phyloP scores from a whole-genome alignment of 2,888 invertebrate species.

The Drosophila macrospina region DNA sequence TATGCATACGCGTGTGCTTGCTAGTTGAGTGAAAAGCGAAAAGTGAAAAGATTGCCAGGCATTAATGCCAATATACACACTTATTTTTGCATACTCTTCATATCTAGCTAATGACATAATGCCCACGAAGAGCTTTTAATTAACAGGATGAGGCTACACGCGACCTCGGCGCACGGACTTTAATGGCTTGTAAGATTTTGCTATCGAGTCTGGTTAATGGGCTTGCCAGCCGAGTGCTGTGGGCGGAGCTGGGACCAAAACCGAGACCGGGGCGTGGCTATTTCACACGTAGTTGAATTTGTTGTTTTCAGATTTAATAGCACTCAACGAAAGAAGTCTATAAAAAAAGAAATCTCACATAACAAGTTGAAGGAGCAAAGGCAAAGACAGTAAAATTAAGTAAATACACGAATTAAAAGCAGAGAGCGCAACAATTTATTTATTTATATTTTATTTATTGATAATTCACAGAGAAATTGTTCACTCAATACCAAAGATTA shows the following conservation, averaged over 20 bases:
- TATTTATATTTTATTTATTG: not conserved
- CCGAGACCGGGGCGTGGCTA: constrained; percentile 43
- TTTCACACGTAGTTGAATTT: constrained; percentile 45
- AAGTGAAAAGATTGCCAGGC: constrained; percentile 48
- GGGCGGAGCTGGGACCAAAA: not conserved
- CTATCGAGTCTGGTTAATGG: constrained; percentile 40
- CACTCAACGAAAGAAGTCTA: too few species aligned
- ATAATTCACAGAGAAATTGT: too few species aligned
- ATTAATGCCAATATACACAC: constrained; percentile 27
- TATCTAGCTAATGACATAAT: constrained; percentile 69
- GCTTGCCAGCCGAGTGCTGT: constrained; percentile 4
- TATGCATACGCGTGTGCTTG: constrained; percentile 64
- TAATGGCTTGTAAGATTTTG: constrained; percentile 75
- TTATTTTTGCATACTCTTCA: constrained; percentile 37
- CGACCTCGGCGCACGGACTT: constrained; percentile 37
- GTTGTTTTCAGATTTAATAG: not conserved
- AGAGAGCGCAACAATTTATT: not conserved
- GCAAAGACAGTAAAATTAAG: too few species aligned
- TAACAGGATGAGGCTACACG: constrained; percentile 73
- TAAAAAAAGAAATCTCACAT: too few species aligned
- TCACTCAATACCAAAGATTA: too few species aligned
- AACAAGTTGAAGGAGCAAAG: too few species aligned
- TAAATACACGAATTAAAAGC: too few species aligned
- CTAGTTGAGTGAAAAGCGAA: constrained; percentile 41
- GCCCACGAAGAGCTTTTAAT: constrained; percentile 66